Base-by-base conservation (phyloP, 2,888 invertebrate genomes). In the Limnephilus lunatus region DNA sequence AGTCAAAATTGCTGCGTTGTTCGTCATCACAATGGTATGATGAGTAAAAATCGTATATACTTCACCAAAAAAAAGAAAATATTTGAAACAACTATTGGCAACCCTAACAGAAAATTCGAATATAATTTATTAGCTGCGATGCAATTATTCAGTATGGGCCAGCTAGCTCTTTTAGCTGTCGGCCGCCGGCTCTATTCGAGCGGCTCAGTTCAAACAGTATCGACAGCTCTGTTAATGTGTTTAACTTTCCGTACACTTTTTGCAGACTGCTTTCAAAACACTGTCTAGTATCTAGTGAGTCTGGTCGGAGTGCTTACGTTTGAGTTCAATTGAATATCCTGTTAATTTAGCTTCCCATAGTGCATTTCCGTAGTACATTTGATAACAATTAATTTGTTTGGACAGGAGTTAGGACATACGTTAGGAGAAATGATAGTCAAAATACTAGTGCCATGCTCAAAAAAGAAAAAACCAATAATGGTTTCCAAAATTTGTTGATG, bases 151-250 rank as follows among this genome's bases (percentile, higher is more conserved):
- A 68, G 86, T 30, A 2, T 3, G 25, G 86, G 48, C 30, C n/a
- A 11, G 48, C 53, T 53, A 53, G 19, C 53, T 44, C 39, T 14
- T 12, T 14, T 48, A 48, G 48, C 48, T 48, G 48, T 14, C 14
- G 3, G 15, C 68, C 68, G 68, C 7, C 25, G 1, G 44, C 44
- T 44, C 44, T 44, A 2, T 39, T 39, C 7, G 39, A 25, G 68
- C 25, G 68, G 25, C 53, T 14, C 15, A 86, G 86, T n/a, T 25
- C 48, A 86, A 86, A 86, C 30, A 86, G 53, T 85, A 86, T 86
- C 44, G 86, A 86, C 86, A 85, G 85, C n/a, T 85, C 35, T 85
- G 39, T 85, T 39, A 85, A 85, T 25, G 85, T 85, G 85, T 85
- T 85, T 31, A 85, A n/a, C 68, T 25, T 68, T 7, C 9, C n/a